Conservation (phyloP, 2,888 invertebrate species). For the Lasioglossum zephyrum region DNA sequence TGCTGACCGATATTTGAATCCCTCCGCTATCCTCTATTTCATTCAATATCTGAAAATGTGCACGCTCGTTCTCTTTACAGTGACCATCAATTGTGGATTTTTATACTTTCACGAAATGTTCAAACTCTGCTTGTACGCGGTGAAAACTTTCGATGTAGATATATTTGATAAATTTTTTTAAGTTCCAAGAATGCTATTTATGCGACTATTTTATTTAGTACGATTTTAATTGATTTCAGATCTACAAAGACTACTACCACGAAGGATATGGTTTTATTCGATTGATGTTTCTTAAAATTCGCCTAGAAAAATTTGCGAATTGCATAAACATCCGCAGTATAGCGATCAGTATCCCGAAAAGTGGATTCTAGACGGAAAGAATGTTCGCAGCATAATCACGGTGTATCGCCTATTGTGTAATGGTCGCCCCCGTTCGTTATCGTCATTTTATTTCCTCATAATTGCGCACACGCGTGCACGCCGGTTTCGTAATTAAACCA, state of each 20-base stretch:
- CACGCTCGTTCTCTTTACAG: not conserved
- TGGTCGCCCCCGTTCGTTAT: conserved; percentile 38
- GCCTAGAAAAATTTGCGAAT: too few relatives aligned
- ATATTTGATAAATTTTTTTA: too few relatives aligned
- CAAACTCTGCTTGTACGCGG: not conserved
- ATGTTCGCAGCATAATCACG: not conserved
- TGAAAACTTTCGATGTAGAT: too few relatives aligned
- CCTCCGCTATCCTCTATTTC: not conserved
- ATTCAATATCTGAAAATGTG: not conserved
- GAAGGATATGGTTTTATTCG: too few relatives aligned
- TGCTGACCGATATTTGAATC: not conserved
- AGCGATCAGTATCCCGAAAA: not conserved
- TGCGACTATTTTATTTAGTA: too few relatives aligned
- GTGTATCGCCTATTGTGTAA: conserved; percentile 34
- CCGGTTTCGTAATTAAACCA: conserved; percentile 60
- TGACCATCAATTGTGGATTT: not conserved
- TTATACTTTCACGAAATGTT: not conserved
- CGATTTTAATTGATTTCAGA: too few relatives aligned
- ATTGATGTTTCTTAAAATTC: too few relatives aligned
- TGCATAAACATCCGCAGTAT: not conserved
- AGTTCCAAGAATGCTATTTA: too few relatives aligned
- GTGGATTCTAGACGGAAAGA: not conserved
- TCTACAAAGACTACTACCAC: too few relatives aligned
- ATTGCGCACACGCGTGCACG: conserved; percentile 40
- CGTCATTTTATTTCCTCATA: conserved; percentile 58